Conservation (phyloP, 2,888 invertebrate genomes). For the Aporophyla nigra region DNA sequence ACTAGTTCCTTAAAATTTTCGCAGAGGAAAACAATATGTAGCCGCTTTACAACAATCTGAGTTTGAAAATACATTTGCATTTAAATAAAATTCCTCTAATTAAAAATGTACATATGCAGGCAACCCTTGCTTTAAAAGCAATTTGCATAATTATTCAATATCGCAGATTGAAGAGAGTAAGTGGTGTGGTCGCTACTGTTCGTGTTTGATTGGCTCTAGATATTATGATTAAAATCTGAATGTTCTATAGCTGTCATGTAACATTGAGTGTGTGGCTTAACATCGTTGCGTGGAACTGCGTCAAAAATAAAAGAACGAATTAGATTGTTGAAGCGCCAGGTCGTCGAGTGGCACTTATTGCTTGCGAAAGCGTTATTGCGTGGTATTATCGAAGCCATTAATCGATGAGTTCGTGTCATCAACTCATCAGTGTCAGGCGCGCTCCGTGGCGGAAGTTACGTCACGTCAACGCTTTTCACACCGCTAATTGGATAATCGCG, state of each 20-base stretch:
- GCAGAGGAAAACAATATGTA: background rate
- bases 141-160: slow-evolving; percentile 56
- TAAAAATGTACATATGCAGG: slow-evolving; percentile 34
- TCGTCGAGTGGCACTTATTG: slow-evolving; percentile 46
- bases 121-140: slow-evolving; percentile 33
- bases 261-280: slow-evolving; percentile 4
- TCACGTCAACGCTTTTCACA: slow-evolving; percentile 65
- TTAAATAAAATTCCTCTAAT: slow-evolving; percentile 27
- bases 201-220: slow-evolving; percentile 50
- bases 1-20: background rate
- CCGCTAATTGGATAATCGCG: slow-evolving; percentile 74
- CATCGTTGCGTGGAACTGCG: slow-evolving; percentile 4
- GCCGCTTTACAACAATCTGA: slow-evolving; percentile 12
- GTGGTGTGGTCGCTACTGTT: slow-evolving; percentile 37
- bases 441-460: slow-evolving; percentile 59
- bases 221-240: slow-evolving; percentile 35
- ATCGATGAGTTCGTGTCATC: slow-evolving; percentile 72
- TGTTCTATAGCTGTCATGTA: slow-evolving; percentile 12
- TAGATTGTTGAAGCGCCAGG: slow-evolving; percentile 39
- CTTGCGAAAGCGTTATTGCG: slow-evolving; percentile 70
- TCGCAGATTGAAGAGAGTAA: slow-evolving; percentile 55
- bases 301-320: slow-evolving; percentile 43
- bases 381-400: slow-evolving; percentile 71
- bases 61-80: slow-evolving; percentile 21
- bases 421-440: slow-evolving; percentile 51